phyloP scores from a whole-genome alignment of 2,797 vertebrate species.

The Thripadectes ignobilis region DNA sequence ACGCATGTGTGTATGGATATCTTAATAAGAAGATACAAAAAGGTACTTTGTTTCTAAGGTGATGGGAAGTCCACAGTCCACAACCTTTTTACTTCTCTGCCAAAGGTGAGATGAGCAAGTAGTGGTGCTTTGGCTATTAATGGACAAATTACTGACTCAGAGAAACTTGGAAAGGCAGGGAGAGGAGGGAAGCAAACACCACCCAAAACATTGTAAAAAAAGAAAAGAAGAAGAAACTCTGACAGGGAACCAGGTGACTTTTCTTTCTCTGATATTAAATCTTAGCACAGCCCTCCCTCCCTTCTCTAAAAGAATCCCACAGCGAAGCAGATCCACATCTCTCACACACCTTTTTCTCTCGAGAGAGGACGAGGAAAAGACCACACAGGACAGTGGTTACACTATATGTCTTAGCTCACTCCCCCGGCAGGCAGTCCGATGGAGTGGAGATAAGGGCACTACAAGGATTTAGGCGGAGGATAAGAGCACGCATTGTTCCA shows the following conservation, averaged over 20 bases:
- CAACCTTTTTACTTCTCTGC: background rate
- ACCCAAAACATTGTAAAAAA: background rate
- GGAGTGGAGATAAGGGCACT: conserved; percentile 23
- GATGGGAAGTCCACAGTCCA: background rate
- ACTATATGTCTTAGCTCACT: background rate
- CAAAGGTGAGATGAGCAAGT: background rate
- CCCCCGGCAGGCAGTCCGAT: conserved; percentile 6
- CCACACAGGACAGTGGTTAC: background rate
- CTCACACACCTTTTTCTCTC: background rate
- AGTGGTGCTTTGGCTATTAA: background rate
- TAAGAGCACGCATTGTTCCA: conserved; percentile 24
- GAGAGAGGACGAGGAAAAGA: background rate
- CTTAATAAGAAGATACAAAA: background rate
- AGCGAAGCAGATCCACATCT: background rate
- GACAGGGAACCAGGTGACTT: background rate
- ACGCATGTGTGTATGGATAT: background rate
- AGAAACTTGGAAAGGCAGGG: background rate
- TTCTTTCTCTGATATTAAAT: background rate
- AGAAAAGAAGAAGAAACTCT: background rate
- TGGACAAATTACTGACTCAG: background rate
- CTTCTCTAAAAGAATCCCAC: background rate
- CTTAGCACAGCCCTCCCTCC: background rate
- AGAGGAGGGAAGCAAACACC: background rate
- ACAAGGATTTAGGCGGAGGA: background rate
- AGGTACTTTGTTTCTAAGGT: background rate